phyloP scores from a whole-genome alignment of 2,797 vertebrate species.

The Philypnodon macrostomus region DNA sequence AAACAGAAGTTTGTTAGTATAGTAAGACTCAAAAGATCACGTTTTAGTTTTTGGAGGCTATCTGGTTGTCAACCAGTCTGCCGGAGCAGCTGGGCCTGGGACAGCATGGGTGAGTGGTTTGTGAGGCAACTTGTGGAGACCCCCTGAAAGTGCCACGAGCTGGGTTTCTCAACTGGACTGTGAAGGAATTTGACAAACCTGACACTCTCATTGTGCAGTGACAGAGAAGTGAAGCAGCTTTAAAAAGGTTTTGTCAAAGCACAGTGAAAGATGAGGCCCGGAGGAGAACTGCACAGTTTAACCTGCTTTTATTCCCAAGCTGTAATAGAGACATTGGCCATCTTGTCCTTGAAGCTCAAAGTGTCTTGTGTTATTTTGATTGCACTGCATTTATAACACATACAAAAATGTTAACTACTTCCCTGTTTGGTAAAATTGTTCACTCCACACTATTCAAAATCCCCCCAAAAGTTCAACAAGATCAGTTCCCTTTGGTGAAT shows the following conservation, averaged over 20 bases:
- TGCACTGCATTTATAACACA: neutral
- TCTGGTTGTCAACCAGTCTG: constrained; percentile 40
- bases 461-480: too few species aligned
- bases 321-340: neutral
- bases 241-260: constrained; percentile 26
- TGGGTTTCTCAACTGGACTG: constrained; percentile 44
- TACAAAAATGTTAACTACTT: too few species aligned
- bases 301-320: neutral
- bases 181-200: constrained; percentile 41
- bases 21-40: constrained; percentile 23
- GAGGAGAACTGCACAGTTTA: constrained; percentile 46
- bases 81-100: constrained; percentile 39
- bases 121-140: constrained; percentile 33
- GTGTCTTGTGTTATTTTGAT: neutral
- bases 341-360: neutral
- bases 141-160: constrained; percentile 30
- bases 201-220: constrained; percentile 58
- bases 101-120: constrained; percentile 40
- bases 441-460: too few species aligned
- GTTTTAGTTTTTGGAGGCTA: constrained; percentile 13
- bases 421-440: too few species aligned
- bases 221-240: constrained; percentile 26
- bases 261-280: constrained; percentile 60
- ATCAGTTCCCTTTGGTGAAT: too few species aligned
- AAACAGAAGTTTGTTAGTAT: constrained; percentile 40